Percentiles rank a stretch among this genome's conserved stretches.
Evolutionary conservation across 1,140 invertebrate genomes (phyloP).

Genomic region (Drosophila tani): DNA sequence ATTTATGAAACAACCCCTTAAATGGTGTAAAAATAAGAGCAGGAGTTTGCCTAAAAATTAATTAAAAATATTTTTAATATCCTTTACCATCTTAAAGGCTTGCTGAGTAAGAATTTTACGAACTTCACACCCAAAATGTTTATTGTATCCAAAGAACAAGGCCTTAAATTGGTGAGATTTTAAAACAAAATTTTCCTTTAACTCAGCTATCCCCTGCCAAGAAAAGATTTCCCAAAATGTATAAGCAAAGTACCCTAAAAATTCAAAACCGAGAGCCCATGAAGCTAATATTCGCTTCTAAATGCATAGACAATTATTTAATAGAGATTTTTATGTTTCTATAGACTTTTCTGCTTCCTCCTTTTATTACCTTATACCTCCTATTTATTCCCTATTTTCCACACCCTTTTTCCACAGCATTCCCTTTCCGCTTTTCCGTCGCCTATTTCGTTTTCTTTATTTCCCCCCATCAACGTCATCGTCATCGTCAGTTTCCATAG

Average conservation of each 20-base stretch:
- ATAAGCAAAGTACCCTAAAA: no score
- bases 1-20: neutral
- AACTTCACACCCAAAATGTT: neutral
- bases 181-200: no score
- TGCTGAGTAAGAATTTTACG: no score
- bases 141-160: neutral
- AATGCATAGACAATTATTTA: conserved; percentile 1
- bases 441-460: conserved; percentile 1
- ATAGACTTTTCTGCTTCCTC: neutral
- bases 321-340: conserved; percentile 1
- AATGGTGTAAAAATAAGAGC: neutral
- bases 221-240: neutral
- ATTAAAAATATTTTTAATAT: neutral
- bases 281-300: neutral
- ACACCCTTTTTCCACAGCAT: conserved; percentile 10
- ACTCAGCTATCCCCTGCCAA: neutral
- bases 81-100: neutral
- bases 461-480: conserved; percentile 33
- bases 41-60: neutral
- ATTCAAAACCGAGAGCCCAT: no score
- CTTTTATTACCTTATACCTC: conserved; percentile 17
- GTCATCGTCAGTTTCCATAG: conserved; percentile 43
- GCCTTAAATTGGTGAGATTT: neutral
- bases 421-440: neutral
- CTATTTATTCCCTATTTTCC: conserved; percentile 15